Evolutionary conservation across 2,888 invertebrate species (phyloP).

Genomic region (Andrena trimmerana): DNA sequence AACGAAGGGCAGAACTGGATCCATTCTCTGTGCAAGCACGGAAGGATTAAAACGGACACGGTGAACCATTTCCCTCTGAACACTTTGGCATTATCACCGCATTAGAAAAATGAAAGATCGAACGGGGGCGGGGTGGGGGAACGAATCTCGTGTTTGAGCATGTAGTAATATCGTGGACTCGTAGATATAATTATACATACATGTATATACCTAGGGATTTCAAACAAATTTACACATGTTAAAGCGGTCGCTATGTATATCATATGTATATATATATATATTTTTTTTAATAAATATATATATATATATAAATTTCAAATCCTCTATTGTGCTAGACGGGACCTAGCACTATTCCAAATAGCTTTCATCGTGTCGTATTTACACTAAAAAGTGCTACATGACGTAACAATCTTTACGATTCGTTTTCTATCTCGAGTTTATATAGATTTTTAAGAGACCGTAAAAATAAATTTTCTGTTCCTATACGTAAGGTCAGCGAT

Average conservation of each 20-base stretch:
- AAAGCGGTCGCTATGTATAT: slow-evolving; percentile 56
- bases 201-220: slow-evolving; percentile 51
- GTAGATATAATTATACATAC: slow-evolving; percentile 52
- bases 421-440: slow-evolving; percentile 43
- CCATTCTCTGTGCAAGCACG: slow-evolving; percentile 32
- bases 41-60: slow-evolving; percentile 45
- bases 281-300: too few relatives aligned
- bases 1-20: slow-evolving; percentile 27
- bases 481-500: slow-evolving; percentile 58
- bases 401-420: slow-evolving; percentile 56
- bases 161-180: slow-evolving; percentile 39
- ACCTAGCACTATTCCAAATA: slow-evolving; percentile 51
- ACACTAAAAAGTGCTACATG: slow-evolving; percentile 66
- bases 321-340: slow-evolving; percentile 55
- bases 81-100: slow-evolving; percentile 74
- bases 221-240: slow-evolving; percentile 67
- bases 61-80: slow-evolving; percentile 61
- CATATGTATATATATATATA: slow-evolving; percentile 10
- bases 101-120: slow-evolving; percentile 48
- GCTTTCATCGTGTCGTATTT: slow-evolving; percentile 60
- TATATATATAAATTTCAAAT: slow-evolving; percentile 34
- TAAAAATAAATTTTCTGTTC: slow-evolving; percentile 73
- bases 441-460: slow-evolving; percentile 65
- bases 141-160: slow-evolving; percentile 40
- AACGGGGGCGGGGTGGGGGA: slow-evolving; percentile 3